phyloP scores from a whole-genome alignment of 2,888 invertebrate genomes.

The Hyposoter didymator region DNA sequence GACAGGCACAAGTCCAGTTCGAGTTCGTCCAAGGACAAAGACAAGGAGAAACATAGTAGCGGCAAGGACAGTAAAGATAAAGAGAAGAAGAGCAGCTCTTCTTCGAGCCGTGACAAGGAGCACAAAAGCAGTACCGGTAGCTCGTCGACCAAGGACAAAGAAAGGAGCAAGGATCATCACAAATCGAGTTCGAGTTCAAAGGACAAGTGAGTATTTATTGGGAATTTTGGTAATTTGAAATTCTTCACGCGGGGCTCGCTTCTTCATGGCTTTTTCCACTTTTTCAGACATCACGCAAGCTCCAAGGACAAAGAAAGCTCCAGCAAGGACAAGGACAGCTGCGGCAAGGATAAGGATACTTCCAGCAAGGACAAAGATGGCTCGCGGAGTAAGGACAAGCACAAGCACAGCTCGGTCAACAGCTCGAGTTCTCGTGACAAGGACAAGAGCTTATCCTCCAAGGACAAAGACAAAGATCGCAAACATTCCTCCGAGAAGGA shows the following conservation, averaged over 20 bases:
- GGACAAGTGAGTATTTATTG: conserved; percentile 77
- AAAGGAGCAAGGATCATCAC: conserved; percentile 84
- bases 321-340: conserved; percentile 80
- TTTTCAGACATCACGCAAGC: conserved; percentile 82
- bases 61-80: conserved; percentile 85
- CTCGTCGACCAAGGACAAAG: conserved; percentile 82
- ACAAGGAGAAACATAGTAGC: conserved; percentile 79
- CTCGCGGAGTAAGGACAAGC: conserved; percentile 84
- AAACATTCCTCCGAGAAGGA: conserved; percentile 80
- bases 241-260: conserved; percentile 44
- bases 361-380: conserved; percentile 81
- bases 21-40: conserved; percentile 82
- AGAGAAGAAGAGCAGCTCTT: conserved; percentile 86
- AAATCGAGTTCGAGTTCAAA: conserved; percentile 82
- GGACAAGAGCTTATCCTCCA: conserved; percentile 78
- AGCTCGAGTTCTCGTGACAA: conserved; percentile 83
- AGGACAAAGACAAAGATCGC: conserved; percentile 81
- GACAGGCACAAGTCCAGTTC: conserved; percentile 78
- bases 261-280: conserved; percentile 19
- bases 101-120: conserved; percentile 84
- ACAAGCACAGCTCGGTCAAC: conserved; percentile 82
- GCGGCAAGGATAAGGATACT: conserved; percentile 82
- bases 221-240: conserved; percentile 6
- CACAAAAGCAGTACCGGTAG: conserved; percentile 80
- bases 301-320: conserved; percentile 82